Evolutionary conservation across 2,797 vertebrate species (phyloP), one percentile per base, ranked within the genome.

Genomic region (Percopsis omiscomaycus): DNA sequence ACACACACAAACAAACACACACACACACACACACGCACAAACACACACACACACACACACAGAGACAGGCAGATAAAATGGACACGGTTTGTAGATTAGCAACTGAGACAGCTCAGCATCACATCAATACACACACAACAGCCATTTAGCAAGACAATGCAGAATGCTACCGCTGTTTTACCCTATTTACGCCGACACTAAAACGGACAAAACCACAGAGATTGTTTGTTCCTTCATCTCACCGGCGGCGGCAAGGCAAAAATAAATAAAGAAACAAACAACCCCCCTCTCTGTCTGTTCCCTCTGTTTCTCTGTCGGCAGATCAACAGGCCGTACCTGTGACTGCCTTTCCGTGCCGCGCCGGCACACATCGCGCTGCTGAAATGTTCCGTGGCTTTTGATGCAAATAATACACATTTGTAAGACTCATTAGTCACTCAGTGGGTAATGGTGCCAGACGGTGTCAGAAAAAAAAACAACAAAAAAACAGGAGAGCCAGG

Each of bases 331-430:
- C 63, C 66, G 61, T 47, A 72, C 73, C 70, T 77, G 80, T 69
- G 80, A 69, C 55, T 57, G 56, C 61, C 56, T 75, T 62, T 74
- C 64, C 76, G 64, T 80, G 63, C 65, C 49, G 59, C 60, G 49
- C 16, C 29, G 62, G 58, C 73, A 62, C 16, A 15, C 22, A n/a
- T 68, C 15, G 9, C 42, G 2, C 42, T 66, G 15, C 59, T 64
- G 71, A 78, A 83, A 85, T 85, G 47, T 71, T 60, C 69, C 84
- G 69, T 69, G 32, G 48, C 69, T 79, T 84, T 86, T 84, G 75
- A 85, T 79, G 78, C 83, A 85, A 88, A 89, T 87, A 71, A 79
- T 77, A 86, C 80, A 83, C 75, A 83, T 86, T 88, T 86, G 68
- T 82, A 84, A 82, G 82, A 87, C 71, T 75, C 85, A 89, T 89